A percentile compares a stretch with the other conserved stretches of the same genome.
These are phyloP conservation scores for Ostrea denselamellosa DNA, from an alignment of 1,140 invertebrate species.

Conservation along the genomic window DNA sequence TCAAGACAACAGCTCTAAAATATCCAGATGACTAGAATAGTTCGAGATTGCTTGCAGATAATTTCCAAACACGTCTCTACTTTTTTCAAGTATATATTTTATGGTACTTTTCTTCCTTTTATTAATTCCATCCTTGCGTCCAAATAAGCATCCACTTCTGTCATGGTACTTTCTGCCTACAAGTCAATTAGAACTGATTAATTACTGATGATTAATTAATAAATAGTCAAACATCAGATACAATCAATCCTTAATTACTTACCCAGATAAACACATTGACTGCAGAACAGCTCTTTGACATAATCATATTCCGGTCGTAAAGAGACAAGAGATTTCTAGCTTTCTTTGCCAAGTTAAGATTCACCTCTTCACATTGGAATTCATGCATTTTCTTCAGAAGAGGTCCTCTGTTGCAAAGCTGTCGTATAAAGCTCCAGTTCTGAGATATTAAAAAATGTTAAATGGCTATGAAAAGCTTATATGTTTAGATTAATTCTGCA, in stretches of 20 bases:
- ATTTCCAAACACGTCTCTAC: background rate
- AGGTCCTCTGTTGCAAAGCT: background rate
- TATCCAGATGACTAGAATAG: constrained; percentile 26
- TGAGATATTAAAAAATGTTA: background rate
- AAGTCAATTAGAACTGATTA: background rate
- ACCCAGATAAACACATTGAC: background rate
- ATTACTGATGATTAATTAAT: background rate
- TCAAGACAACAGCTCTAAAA: background rate
- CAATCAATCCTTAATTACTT: background rate
- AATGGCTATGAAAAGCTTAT: too few relatives aligned
- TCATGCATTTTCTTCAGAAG: background rate
- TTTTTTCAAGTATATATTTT: background rate
- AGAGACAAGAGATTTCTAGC: background rate
- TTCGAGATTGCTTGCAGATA: constrained; percentile 19
- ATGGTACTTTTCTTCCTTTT: background rate
- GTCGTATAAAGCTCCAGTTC: background rate
- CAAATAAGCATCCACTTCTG: constrained; percentile 14
- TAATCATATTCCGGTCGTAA: background rate
- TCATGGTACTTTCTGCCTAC: background rate
- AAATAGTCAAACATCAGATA: background rate
- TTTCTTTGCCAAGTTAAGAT: background rate
- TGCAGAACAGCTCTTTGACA: background rate
- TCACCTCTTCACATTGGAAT: constrained; percentile 8
- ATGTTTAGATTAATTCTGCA: too few relatives aligned
- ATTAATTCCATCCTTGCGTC: background rate